Conservation (phyloP, 1,140 invertebrate species). For the Lucilia cuprina region DNA sequence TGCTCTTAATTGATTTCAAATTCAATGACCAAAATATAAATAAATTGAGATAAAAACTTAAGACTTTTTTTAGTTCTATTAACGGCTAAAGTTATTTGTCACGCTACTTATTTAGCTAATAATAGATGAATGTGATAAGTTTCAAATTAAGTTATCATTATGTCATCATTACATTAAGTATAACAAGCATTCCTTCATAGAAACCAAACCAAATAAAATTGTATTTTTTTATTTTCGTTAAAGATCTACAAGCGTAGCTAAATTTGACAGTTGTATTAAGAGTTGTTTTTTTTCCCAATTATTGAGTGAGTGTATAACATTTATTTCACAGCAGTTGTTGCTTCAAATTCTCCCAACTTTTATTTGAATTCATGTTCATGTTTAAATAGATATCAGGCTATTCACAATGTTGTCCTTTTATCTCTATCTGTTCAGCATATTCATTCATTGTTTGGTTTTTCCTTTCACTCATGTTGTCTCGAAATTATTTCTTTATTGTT, state of each 20-base stretch:
- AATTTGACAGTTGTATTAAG: constrained; percentile 1
- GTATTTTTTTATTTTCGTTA: neutral
- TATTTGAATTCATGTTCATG: neutral
- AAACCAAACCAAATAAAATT: neutral
- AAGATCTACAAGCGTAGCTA: neutral
- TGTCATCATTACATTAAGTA: neutral
- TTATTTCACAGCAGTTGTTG: neutral
- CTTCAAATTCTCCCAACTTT: neutral
- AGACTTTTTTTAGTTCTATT: neutral
- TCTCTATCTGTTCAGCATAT: too few species aligned
- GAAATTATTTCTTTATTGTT: neutral
- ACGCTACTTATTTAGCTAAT: neutral
- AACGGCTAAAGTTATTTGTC: neutral
- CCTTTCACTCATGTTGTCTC: too few species aligned
- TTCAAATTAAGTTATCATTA: constrained; percentile 17
- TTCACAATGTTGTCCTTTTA: neutral
- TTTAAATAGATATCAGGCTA: neutral
- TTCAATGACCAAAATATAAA: neutral
- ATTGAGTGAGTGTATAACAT: neutral
- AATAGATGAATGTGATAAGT: neutral
- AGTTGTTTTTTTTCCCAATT: neutral
- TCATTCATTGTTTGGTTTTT: too few species aligned
- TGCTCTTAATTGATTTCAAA: neutral
- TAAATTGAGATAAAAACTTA: neutral
- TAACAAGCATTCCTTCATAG: neutral